Base-by-base conservation (phyloP, 64 coral and sea anemone species). In the Pachyseris speciosa region DNA sequence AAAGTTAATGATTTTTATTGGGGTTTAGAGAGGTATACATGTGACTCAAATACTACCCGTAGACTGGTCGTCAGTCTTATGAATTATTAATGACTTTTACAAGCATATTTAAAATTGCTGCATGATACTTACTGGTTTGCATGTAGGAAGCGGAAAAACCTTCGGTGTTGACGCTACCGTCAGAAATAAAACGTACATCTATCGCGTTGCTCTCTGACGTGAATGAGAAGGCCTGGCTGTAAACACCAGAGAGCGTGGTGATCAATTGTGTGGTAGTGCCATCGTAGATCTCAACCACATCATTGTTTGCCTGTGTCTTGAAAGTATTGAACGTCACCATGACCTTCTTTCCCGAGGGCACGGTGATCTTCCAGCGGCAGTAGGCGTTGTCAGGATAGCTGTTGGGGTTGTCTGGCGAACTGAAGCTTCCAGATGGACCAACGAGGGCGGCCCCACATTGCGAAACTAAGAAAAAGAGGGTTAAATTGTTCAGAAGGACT, bases 331-430 rank as follows among this genome's bases (percentile, higher is more conserved):
- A 99, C 26, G 90, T 95, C 9, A 99, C 75, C 75, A 95, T 77
- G 41, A 95, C 97, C 89, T 99, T 95, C 72, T 88, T 93, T 80
- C 63, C 86, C 2, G 66, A 29, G 2, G 93, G 90, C 12, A 99
- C 97, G 39, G 86, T 86, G 37, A 99, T 95, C 65, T 95, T 99
- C 97, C 97, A 99, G 26, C 97, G 93, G 60, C 97, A 99, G 57
- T 99, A 99, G n/a, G 88, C 76, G 67, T 95, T 90, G 66, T 95
- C 86, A 64, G 58, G 83, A 37, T 99, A 99, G 26, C 88, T 89
- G 75, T 93, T 95, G 20, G 97, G 97, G 70, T 88, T 95, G 60
- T 99, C 93, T 12, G 63, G 76, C 1, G 97, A 87, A 7, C 51
- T 55, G 24, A 99, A 38, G 2, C 31, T 69, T 19, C 94, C 97